These are phyloP conservation scores for Drosophila lacicola DNA, from an alignment of 2,888 invertebrate genomes.

Conservation along the genomic window DNA sequence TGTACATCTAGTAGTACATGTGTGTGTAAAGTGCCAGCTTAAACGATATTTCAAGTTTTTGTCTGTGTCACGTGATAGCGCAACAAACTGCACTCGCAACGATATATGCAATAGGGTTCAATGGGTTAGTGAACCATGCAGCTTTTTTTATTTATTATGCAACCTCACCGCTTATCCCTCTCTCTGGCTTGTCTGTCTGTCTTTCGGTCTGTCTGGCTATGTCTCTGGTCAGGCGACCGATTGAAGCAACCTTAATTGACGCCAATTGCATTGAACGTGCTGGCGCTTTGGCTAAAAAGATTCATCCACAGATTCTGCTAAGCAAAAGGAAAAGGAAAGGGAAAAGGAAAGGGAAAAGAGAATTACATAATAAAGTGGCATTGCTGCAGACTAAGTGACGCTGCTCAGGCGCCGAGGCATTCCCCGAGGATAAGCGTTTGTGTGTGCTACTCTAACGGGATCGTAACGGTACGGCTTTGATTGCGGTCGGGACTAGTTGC, in stretches of 20 bases:
- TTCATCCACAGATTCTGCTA: slow-evolving; percentile 2
- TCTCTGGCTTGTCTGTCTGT: neutral
- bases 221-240: neutral
- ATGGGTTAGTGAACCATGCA: slow-evolving; percentile 50
- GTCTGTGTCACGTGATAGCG: slow-evolving; percentile 34
- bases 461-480: slow-evolving; percentile 30
- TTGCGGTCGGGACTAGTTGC: slow-evolving; percentile 16
- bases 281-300: slow-evolving; percentile 34
- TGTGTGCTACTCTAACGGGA: slow-evolving; percentile 19
- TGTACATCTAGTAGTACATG: neutral
- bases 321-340: slow-evolving; percentile 6
- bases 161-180: slow-evolving; percentile 7
- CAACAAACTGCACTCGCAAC: slow-evolving; percentile 34
- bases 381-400: slow-evolving; percentile 50
- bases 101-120: slow-evolving; percentile 31
- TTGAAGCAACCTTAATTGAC: slow-evolving; percentile 34
- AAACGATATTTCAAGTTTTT: slow-evolving; percentile 36
- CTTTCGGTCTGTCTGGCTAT: neutral
- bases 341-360: slow-evolving; percentile 9
- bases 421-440: slow-evolving; percentile 52
- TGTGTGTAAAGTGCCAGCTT: slow-evolving; percentile 14
- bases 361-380: slow-evolving; percentile 25
- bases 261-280: slow-evolving; percentile 59
- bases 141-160: slow-evolving; percentile 39
- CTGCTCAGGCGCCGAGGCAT: slow-evolving; percentile 24